Percentiles rank a stretch among this genome's conserved stretches.
These are phyloP conservation scores for Zootoca vivipara DNA, from an alignment of 2,113 vertebrate genomes.

Conservation along the genomic window DNA sequence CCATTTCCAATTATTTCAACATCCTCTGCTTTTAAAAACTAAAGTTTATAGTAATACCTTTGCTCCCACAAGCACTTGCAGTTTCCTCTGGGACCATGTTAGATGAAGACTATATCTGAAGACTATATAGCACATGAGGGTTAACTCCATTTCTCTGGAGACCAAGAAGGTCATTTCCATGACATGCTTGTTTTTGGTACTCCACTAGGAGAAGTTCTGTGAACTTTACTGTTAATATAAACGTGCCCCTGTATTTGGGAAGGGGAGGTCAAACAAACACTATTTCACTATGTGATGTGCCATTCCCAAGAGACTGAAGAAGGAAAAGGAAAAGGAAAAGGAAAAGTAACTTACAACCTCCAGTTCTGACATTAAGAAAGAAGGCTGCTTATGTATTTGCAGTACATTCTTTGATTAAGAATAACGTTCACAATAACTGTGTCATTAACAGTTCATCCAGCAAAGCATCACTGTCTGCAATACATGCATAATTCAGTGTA, in stretches of 20 bases:
- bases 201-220: constrained; percentile 34
- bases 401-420: background rate
- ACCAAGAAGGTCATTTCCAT: constrained; percentile 37
- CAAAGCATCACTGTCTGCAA: background rate
- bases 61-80: constrained; percentile 35
- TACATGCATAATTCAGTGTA: background rate
- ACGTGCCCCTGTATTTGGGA: fast-evolving
- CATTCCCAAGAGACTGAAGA: background rate
- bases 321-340: constrained; percentile 2
- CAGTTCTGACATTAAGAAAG: constrained; percentile 18
- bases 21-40: constrained; percentile 49
- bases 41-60: constrained; percentile 58
- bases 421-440: background rate
- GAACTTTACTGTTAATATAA: constrained; percentile 7
- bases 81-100: constrained; percentile 37
- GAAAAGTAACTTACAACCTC: background rate
- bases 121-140: constrained; percentile 31
- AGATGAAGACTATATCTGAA: constrained; percentile 39
- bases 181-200: constrained; percentile 34
- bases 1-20: constrained; percentile 37
- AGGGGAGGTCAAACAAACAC: constrained; percentile 5
- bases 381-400: background rate
- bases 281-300: constrained; percentile 20
- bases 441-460: background rate
- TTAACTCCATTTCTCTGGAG: constrained; percentile 41